Conservation (phyloP, 2,797 vertebrate genomes). For the Monodelphis domestica region DNA sequence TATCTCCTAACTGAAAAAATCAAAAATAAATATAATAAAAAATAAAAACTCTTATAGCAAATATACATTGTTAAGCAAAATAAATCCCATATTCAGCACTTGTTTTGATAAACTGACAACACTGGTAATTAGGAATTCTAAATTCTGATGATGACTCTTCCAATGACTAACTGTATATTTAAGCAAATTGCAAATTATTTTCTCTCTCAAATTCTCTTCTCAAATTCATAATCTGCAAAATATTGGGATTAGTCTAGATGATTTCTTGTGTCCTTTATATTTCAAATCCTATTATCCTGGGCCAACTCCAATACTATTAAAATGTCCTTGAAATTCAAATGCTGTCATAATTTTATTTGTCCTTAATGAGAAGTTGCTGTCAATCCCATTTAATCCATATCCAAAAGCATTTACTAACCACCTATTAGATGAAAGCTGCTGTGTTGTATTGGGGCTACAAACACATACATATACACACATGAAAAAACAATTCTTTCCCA, state of each 20-base stretch:
- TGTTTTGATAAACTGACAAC: neutral
- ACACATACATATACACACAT: neutral
- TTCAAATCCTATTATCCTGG: neutral
- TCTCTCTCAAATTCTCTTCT: neutral
- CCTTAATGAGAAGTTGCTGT: neutral
- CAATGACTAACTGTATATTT: neutral
- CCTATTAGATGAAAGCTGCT: neutral
- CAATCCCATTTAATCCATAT: neutral
- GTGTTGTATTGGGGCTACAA: neutral
- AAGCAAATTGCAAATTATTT: neutral
- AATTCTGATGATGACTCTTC: neutral
- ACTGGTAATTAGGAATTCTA: neutral
- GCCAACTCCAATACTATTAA: neutral
- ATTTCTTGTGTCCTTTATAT: no score
- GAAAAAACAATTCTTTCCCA: neutral
- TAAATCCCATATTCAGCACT: neutral
- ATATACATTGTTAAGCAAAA: neutral
- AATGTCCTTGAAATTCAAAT: neutral
- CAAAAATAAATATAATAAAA: no score
- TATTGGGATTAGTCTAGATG: no score
- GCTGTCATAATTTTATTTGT: neutral
- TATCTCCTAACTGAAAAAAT: neutral
- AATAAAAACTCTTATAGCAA: neutral
- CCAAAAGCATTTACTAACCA: neutral
- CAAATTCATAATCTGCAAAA: no score